Conservation (phyloP, 2,113 vertebrate genomes). For the Oxygymnocypris stewartii region DNA sequence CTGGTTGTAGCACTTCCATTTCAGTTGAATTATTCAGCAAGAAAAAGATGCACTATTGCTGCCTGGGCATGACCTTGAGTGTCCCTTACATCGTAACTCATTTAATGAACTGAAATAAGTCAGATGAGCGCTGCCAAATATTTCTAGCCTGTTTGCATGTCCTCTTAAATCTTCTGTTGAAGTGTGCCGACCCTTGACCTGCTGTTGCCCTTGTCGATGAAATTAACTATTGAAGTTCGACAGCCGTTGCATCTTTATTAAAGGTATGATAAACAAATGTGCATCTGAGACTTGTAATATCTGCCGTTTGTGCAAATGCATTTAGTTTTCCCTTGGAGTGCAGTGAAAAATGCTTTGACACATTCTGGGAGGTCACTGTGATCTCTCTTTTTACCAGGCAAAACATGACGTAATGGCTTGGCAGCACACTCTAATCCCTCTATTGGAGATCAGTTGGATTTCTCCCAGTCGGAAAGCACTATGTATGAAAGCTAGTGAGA, state of each 20-base stretch:
- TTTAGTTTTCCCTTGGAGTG: slow-evolving; percentile 33
- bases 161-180: neutral
- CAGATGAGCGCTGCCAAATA: neutral
- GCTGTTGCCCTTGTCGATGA: neutral
- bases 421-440: slow-evolving; percentile 52
- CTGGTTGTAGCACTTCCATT: slow-evolving; percentile 25
- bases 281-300: slow-evolving; percentile 15
- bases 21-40: slow-evolving; percentile 11
- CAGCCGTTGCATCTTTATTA: neutral
- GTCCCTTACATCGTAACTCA: neutral
- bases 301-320: slow-evolving; percentile 27
- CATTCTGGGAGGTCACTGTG: slow-evolving; percentile 52
- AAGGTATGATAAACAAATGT: neutral
- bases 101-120: slow-evolving; percentile 2
- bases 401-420: slow-evolving; percentile 52
- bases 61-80: slow-evolving; percentile 14
- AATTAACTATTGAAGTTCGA: neutral
- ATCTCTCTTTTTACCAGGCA: slow-evolving; percentile 51
- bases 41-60: neutral
- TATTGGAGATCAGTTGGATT: slow-evolving; percentile 42
- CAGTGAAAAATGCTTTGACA: slow-evolving; percentile 48
- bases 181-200: neutral
- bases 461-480: slow-evolving; percentile 40
- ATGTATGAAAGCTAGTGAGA: slow-evolving; percentile 29
- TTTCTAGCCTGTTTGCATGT: slow-evolving; percentile 2